Evolutionary conservation across 2,888 invertebrate genomes (phyloP).

Genomic region (Orgyia antiqua): DNA sequence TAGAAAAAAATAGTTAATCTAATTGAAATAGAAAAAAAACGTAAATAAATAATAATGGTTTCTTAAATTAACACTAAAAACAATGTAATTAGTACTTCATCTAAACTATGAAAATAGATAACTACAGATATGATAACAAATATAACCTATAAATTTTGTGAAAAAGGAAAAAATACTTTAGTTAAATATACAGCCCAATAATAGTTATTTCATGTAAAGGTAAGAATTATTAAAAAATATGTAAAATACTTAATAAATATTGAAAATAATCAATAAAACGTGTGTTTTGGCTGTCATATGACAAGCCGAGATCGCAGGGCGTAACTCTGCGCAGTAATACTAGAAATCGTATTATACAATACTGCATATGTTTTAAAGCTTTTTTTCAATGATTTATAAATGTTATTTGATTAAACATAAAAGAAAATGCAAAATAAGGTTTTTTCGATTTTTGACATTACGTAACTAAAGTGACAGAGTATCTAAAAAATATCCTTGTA

Average conservation of each 20-base stretch:
- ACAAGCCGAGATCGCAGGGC: no score
- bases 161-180: not conserved
- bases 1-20: no score
- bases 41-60: no score
- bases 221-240: not conserved
- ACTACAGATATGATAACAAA: slow-evolving; percentile 27
- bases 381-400: no score
- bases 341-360: no score
- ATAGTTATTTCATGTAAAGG: not conserved
- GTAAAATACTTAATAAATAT: slow-evolving; percentile 13
- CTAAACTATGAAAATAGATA: slow-evolving; percentile 1
- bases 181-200: not conserved
- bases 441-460: slow-evolving; percentile 71
- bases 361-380: no score
- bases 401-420: no score
- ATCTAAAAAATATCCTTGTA: slow-evolving; percentile 24
- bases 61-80: no score
- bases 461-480: slow-evolving; percentile 69
- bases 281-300: slow-evolving; percentile 27
- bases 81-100: no score
- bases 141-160: slow-evolving; percentile 31
- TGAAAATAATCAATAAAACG: slow-evolving; percentile 36
- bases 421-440: no score
- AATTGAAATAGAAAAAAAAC: no score
- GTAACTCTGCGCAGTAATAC: no score